Base-by-base conservation (phyloP, 2,888 invertebrate genomes). In the Tetheella fluctuosa region DNA sequence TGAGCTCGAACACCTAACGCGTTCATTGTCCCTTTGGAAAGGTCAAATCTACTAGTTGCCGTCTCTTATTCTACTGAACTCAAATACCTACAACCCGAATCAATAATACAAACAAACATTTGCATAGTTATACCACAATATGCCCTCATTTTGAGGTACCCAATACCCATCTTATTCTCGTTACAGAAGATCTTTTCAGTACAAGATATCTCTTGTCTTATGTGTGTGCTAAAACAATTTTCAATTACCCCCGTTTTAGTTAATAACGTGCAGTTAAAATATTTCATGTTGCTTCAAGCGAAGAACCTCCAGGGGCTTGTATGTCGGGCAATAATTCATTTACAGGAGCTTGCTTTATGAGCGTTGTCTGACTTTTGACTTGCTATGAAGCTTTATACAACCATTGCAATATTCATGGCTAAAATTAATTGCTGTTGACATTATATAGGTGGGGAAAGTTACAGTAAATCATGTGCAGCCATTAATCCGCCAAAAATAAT, bases 21-120 rank as follows among this genome's bases (percentile, higher is more conserved):
- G 82, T 85, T 84, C 84, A 83, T 86, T 87, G 88, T 87, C 84
- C 83, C 82, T 80, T 80, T 65, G 62, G 71, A 87, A 90, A 90
- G 88, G 89, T 88, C 85, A 88, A 70, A 82, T 80, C 79, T 75
- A 77, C 77, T 74, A 67, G 73, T 73, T 74, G 73, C 67, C 69
- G 62, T 73, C 23, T 34, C 53, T 53, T 53, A 53, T 53, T 8
- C 53, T 15, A n/a, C 25, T 53, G 25, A 52, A 53, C 53, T 17
- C 23, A 54, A 54, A 28, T 15, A 34, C n/a, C 7, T 54, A 17
- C 30, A 20, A 12, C 15, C n/a, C 28, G 2, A 53, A 53, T 8
- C 4, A 25, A 13, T 53, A 7, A n/a, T 25, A 53, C 7, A 23
- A 25, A 54, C 54, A 13, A 15, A 23, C 2, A 30, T 17, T 28